These are phyloP conservation scores for Brachynemurus nebulosus DNA, from an alignment of 2,888 invertebrate genomes.

Conservation along the genomic window DNA sequence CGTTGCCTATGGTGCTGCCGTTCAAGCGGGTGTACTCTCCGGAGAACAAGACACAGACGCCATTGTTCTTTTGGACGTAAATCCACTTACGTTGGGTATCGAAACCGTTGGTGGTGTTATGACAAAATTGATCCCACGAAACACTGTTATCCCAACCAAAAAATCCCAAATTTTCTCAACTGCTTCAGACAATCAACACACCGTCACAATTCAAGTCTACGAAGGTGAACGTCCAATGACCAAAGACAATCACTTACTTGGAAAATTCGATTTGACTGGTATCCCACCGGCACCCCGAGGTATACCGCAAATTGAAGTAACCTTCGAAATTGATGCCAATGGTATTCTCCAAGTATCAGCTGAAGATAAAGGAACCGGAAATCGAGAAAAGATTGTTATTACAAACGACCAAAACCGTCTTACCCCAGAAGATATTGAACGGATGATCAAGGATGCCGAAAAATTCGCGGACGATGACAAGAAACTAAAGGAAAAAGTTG, in stretches of 20 bases:
- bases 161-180: constrained; percentile 99
- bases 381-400: constrained; percentile 96
- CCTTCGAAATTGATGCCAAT: constrained; percentile 89
- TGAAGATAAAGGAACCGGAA: constrained; percentile 98
- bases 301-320: constrained; percentile 88
- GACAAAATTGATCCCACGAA: constrained; percentile 95
- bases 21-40: constrained; percentile 94
- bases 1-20: constrained; percentile 96
- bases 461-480: constrained; percentile 98
- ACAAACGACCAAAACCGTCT: constrained; percentile 96
- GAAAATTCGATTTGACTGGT: constrained; percentile 95
- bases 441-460: constrained; percentile 99
- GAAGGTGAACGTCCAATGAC: constrained; percentile 99
- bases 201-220: constrained; percentile 96
- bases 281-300: constrained; percentile 92
- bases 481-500: constrained; percentile 88
- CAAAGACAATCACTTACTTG: constrained; percentile 96
- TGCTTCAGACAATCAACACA: constrained; percentile 97
- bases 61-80: constrained; percentile 92
- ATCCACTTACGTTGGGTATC: constrained; percentile 97
- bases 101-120: constrained; percentile 99
- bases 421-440: constrained; percentile 95
- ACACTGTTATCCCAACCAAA: constrained; percentile 98
- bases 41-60: constrained; percentile 97
- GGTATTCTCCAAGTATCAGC: constrained; percentile 93